Base-by-base conservation (phyloP, 1,140 invertebrate species). In the Eriosoma lanigerum region DNA sequence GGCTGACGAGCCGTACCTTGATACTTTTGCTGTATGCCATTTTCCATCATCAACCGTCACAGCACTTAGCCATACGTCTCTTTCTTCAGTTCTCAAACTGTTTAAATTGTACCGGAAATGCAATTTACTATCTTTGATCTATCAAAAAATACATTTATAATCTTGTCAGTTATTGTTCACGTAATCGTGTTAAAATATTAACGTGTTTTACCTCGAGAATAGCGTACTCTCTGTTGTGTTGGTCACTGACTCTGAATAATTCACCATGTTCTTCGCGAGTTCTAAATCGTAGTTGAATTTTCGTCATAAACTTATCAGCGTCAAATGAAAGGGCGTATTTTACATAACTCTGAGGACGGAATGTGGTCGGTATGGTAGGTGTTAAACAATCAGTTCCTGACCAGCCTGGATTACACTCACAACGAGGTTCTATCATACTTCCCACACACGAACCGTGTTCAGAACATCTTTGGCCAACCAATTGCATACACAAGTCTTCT, bases 301-400 rank as follows among this genome's bases (percentile, higher is more conserved):
- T 93, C 0, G 95, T 97, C 19, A 92, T 93, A 84, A 95, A 98
- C 76, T 93, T 89, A 84, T 97, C 94, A 1, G 95, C 95, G 84
- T 97, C 94, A 85, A 98, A 98, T 62, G 94, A 96, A 4, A 98
- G 87, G 1, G 95, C 95, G 86, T 98, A 98, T 84, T 97, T 96
- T 8, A 98, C 94, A 86, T 97, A 98, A 83, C 94, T 96, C 85
- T 96, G 93, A 0, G 91, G 90, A 84, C 94, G 93, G 85, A 98
- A 97, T 80, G 93, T 97, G 32, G 92, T 93, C 21, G 94, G 92
- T 75, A 93, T 92, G 0, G 95, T 96, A 76, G 91, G 90, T 56
- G 91, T 90, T 84, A 93, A 91, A 85, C 97, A 99, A 0, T 91
- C 90, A 0, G 92, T 90, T 10, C 96, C 96, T 3, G 93, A 94